Evolutionary conservation across 2,888 invertebrate species (phyloP).

Genomic region (Pandemis cinnamomeana): DNA sequence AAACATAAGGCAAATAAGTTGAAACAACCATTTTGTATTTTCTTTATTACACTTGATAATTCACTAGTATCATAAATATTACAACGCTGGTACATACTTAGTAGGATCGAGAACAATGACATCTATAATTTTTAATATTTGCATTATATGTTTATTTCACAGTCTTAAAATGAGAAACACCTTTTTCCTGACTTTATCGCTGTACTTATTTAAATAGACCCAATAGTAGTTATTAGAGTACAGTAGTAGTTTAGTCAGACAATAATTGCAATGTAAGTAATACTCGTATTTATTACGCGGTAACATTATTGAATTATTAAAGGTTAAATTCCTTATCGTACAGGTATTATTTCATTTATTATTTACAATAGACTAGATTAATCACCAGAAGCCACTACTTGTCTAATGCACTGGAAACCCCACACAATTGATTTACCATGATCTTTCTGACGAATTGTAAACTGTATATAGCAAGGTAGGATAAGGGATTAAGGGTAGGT

Average conservation of each 20-base stretch:
- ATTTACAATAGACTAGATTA: constrained; percentile 7
- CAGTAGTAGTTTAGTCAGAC: neutral
- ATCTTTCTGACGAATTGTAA: too few species aligned
- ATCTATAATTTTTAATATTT: too few species aligned
- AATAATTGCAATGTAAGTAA: neutral
- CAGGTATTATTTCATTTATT: neutral
- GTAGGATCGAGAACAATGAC: too few species aligned
- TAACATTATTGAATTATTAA: neutral
- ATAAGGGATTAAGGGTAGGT: too few species aligned
- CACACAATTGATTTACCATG: too few species aligned
- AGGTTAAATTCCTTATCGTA: neutral
- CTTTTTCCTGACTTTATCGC: too few species aligned
- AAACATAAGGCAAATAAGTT: neutral
- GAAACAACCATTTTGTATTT: neutral
- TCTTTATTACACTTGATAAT: neutral
- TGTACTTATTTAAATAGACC: neutral
- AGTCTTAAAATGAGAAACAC: too few species aligned
- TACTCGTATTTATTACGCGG: neutral
- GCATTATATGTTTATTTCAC: too few species aligned
- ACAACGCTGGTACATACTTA: too few species aligned
- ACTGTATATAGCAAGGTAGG: too few species aligned
- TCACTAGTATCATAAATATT: too few species aligned
- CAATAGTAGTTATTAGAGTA: neutral
- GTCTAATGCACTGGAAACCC: too few species aligned
- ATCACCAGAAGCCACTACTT: neutral